Conservation (phyloP, 2,113 vertebrate species). For the Motacilla alba region DNA sequence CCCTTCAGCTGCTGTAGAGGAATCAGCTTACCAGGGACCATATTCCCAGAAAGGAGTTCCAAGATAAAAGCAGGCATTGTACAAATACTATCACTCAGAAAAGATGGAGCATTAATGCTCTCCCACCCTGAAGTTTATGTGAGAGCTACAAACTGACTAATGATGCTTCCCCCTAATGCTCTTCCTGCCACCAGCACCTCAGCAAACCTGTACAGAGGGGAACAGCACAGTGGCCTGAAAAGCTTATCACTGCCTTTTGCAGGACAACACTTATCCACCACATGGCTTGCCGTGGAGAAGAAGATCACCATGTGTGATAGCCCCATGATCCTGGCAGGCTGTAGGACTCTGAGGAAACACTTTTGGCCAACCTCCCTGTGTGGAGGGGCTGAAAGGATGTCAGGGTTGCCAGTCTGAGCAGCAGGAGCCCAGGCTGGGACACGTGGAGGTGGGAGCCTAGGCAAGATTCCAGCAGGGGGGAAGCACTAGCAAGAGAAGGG, state of each 20-base stretch:
- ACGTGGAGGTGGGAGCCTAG: neutral
- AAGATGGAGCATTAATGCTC: neutral
- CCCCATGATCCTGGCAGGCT: neutral
- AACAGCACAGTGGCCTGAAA: neutral
- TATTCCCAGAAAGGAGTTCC: neutral
- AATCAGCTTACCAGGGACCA: neutral
- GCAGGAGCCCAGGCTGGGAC: neutral
- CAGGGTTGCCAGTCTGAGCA: neutral
- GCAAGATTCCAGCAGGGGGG: neutral
- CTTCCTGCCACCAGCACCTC: neutral
- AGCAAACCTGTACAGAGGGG: neutral
- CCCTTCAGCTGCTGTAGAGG: neutral
- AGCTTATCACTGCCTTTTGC: neutral
- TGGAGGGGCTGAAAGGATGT: neutral
- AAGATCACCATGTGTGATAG: neutral
- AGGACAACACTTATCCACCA: neutral
- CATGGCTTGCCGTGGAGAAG: rapidly evolving
- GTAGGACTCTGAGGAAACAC: neutral
- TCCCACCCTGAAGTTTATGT: neutral
- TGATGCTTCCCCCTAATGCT: neutral
- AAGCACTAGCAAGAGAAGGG: neutral
- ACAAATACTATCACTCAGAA: neutral
- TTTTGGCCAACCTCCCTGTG: neutral
- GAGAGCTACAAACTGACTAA: neutral
- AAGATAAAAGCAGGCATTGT: neutral